Base-by-base conservation (phyloP, 2,888 invertebrate genomes). In the Myopa tessellatipennis region DNA sequence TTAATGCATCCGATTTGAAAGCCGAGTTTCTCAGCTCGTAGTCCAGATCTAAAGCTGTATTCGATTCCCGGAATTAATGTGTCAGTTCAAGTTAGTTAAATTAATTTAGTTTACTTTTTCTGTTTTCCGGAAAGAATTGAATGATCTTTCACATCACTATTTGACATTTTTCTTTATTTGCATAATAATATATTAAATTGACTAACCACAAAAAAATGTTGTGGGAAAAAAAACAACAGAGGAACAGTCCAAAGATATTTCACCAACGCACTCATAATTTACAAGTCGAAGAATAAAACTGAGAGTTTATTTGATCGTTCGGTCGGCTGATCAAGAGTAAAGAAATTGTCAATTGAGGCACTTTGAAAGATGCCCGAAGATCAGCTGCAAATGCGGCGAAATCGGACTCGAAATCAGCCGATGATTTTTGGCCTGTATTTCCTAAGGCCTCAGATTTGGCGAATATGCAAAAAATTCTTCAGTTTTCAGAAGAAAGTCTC, bases 401-500 rank as follows among this genome's bases (percentile, higher is more conserved):
- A 36, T 34, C 5, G 68, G 4, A 40, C 10, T 8, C 12, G 14
- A 45, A 68, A 69, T 8, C 50, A 6, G 4, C 69, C 50, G 26
- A 18, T 26, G 50, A 4, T n/a, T 45, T 45, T 45, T 6, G 45
- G 45, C 45, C 45, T 10, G 10, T 10, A 8, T 45, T 38, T 67
- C n/a, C 38, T 14, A 10, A 10, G 40, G 16, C n/a, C 16, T n/a
- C 8, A 60, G 45, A 40, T 6, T 26, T 70, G 55, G 52, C 36
- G 36, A 55, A 55, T 14, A 55, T 70, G 36, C 36, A 5, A 7
- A 70, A 55, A 55, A 67, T 16, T 8, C n/a, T 18, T 70, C 55
- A 70, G 70, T 70, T 70, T 70, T 34, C 34, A 55, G 40, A 68
- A 38, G 55, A 74, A 36, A 67, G 74, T 67, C 55, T 52, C 34